These are phyloP conservation scores for Ophioninae sp. DNA, from an alignment of 2,888 invertebrate genomes.

Conservation along the genomic window DNA sequence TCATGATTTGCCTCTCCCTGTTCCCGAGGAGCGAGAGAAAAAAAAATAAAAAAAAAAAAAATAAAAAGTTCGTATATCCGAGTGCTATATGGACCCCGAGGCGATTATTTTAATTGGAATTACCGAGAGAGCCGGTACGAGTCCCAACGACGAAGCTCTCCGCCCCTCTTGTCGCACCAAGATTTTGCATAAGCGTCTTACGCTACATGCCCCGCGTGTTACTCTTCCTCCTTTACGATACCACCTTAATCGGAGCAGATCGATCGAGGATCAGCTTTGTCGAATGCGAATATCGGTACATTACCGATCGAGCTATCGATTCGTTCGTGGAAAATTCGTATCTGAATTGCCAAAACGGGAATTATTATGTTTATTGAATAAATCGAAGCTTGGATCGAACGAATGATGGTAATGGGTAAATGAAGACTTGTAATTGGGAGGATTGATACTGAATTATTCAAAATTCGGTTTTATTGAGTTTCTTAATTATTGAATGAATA, in stretches of 20 bases:
- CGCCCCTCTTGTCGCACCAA: slow-evolving; percentile 40
- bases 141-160: neutral
- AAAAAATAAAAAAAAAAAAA: slow-evolving; percentile 33
- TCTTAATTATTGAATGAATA: too few species aligned
- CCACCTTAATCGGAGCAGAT: neutral
- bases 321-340: too few species aligned
- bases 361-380: too few species aligned
- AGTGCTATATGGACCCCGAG: slow-evolving; percentile 63
- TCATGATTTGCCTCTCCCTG: slow-evolving; percentile 14
- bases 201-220: slow-evolving; percentile 14
- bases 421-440: too few species aligned
- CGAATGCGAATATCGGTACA: too few species aligned
- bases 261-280: neutral
- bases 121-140: slow-evolving; percentile 50
- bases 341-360: too few species aligned
- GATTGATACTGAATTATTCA: too few species aligned
- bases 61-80: slow-evolving; percentile 24
- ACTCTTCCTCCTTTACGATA: slow-evolving; percentile 1
- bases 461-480: too few species aligned
- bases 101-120: slow-evolving; percentile 69
- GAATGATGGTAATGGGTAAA: too few species aligned
- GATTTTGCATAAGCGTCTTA: slow-evolving; percentile 52
- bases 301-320: too few species aligned
- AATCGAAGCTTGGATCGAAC: too few species aligned
- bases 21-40: slow-evolving; percentile 35